These are phyloP conservation scores for Elysia chlorotica DNA, from an alignment of 1,140 invertebrate species.

Conservation along the genomic window DNA sequence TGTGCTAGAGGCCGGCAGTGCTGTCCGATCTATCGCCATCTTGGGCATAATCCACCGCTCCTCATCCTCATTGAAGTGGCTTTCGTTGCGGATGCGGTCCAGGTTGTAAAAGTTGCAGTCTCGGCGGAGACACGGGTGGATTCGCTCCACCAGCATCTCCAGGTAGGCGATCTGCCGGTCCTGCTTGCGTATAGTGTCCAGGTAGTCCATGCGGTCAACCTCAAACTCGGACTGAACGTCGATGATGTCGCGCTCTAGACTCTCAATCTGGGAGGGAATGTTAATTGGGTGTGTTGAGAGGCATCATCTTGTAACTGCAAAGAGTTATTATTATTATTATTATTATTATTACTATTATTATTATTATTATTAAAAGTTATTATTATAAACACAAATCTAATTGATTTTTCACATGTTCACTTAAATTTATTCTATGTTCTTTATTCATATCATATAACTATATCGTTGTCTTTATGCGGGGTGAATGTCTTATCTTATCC, in stretches of 20 bases:
- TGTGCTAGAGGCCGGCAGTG: constrained; percentile 70
- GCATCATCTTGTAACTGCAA: too few relatives aligned
- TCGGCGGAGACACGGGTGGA: constrained; percentile 73
- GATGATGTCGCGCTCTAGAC: constrained; percentile 70
- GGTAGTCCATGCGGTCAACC: constrained; percentile 80
- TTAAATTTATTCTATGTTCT: too few relatives aligned
- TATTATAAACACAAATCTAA: too few relatives aligned
- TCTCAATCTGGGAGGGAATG: constrained; percentile 40
- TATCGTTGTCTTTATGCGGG: too few relatives aligned
- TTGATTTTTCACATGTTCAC: too few relatives aligned
- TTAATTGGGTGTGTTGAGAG: too few relatives aligned
- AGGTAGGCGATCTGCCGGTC: constrained; percentile 75
- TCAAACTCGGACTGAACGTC: constrained; percentile 87
- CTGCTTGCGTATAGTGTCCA: constrained; percentile 82
- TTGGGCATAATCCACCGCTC: constrained; percentile 77
- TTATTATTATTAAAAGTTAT: too few relatives aligned
- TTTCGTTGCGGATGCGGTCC: constrained; percentile 70
- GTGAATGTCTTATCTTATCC: too few relatives aligned
- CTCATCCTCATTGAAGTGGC: constrained; percentile 78
- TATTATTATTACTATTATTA: too few relatives aligned
- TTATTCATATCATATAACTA: too few relatives aligned
- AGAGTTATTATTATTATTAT: too few relatives aligned
- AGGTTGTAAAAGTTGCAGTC: constrained; percentile 74
- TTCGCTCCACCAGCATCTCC: constrained; percentile 70
- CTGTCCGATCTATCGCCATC: constrained; percentile 69